Evolutionary conservation across 2,888 invertebrate species (phyloP), one percentile per base, ranked within the genome.

Genomic region (Abrostola triplasia): DNA sequence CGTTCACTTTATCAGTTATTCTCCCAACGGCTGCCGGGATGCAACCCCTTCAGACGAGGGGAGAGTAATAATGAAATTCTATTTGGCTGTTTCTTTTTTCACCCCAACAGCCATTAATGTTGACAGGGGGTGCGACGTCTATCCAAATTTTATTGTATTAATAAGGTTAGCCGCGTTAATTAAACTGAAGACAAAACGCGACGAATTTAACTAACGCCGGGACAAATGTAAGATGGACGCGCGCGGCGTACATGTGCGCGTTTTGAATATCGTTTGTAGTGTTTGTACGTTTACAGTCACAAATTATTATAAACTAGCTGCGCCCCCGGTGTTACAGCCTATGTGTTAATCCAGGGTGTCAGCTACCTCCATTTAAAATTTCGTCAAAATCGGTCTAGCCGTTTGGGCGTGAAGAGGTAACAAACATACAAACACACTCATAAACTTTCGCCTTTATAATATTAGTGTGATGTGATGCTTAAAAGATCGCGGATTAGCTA

Each of bases 111-210:
- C 54, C 63, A 59, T 57, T 71, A 35, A 24, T 36, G 41, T 63
- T 53, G 64, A 68, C 61, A 54, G 61, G 62, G 54, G 49, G 49
- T 59, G 62, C 66, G 70, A 61, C 58, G 56, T 52, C 70, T 47
- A 44, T 62, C 59, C 56, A 66, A 72, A 80, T 76, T 77, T 67
- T 67, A 80, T 75, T 75, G 78, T 78, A 63, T 52, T 80, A 73
- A 80, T 77, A 78, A 75, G 72, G 68, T 76, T 72, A 65, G 55
- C 69, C 64, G 61, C 58, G 67, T 75, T 78, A 78, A 80, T 78
- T 80, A 78, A 75, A 80, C 76, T 75, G 54, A 61, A 80, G 76
- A 67, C 71, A 68, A 64, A 78, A 72, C 55, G 68, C 64, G 66
- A 77, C 64, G 67, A 74, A 71, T 71, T 71, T 71, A 69, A 51